A percentile compares a stretch with the other conserved stretches of the same genome.
These are phyloP conservation scores for Ephialtes manifestator DNA, from an alignment of 2,888 invertebrate genomes.

Conservation along the genomic window DNA sequence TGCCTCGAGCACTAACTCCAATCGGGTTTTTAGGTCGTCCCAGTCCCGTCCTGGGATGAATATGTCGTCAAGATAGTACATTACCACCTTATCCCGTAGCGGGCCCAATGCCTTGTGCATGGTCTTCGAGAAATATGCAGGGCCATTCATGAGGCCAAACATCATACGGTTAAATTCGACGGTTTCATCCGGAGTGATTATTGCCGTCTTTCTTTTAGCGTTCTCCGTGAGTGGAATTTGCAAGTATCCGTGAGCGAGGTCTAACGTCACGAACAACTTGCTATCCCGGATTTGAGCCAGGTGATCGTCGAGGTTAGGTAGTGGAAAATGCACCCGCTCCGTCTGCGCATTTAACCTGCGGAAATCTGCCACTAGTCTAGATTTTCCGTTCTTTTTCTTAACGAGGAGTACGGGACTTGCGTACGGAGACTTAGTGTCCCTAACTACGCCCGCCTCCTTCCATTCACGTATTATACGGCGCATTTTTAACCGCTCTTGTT, in stretches of 20 bases:
- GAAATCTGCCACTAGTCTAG: background rate
- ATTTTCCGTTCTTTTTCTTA: conserved; percentile 29
- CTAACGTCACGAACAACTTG: background rate
- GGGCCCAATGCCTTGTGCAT: conserved; percentile 4
- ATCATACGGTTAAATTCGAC: background rate
- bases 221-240: background rate
- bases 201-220: background rate
- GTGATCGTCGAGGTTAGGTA: background rate
- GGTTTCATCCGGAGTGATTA: background rate
- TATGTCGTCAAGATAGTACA: background rate
- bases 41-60: background rate
- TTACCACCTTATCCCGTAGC: background rate
- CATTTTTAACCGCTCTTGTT: conserved; percentile 41
- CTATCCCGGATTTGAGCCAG: background rate
- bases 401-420: conserved; percentile 68
- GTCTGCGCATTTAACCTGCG: background rate
- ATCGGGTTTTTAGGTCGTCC: background rate
- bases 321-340: background rate
- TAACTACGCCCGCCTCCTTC: background rate
- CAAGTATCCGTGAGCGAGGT: background rate
- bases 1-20: background rate
- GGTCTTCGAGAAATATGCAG: background rate
- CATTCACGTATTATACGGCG: conserved; percentile 41
- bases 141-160: background rate
- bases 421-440: conserved; percentile 55